phyloP scores from a whole-genome alignment of 2,888 invertebrate genomes.

The Zeuzera pyrina region DNA sequence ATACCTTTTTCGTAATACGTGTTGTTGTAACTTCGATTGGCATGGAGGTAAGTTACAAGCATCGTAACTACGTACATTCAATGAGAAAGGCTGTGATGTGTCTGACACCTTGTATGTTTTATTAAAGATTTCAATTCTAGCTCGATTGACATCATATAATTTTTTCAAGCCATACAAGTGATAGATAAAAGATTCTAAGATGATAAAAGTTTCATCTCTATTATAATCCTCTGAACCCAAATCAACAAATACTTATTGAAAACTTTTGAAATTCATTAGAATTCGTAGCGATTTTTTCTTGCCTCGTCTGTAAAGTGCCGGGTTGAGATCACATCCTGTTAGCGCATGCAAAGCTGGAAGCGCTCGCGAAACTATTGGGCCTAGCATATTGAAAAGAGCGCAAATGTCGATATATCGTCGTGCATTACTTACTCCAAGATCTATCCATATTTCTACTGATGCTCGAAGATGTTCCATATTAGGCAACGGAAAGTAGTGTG shows the following conservation, averaged over 20 bases:
- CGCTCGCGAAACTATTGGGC: constrained; percentile 7
- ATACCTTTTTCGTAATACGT: constrained; percentile 22
- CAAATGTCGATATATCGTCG: constrained; percentile 13
- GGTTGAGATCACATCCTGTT: constrained; percentile 13
- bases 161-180: constrained; percentile 2
- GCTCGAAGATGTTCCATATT: not conserved
- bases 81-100: constrained; percentile 1
- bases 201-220: constrained; percentile 3
- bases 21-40: constrained; percentile 22
- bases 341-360: constrained; percentile 14
- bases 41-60: constrained; percentile 19
- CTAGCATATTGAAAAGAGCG: constrained; percentile 9
- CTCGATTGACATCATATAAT: constrained; percentile 2
- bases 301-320: constrained; percentile 10
- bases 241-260: constrained; percentile 10
- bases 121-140: constrained; percentile 5
- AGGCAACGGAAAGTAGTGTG: not conserved
- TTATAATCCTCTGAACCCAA: constrained; percentile 8
- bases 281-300: constrained; percentile 11
- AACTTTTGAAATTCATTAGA: constrained; percentile 9
- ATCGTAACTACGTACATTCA: constrained; percentile 1
- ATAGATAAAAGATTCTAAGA: constrained; percentile 4
- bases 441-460: constrained; percentile 9
- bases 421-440: constrained; percentile 10
- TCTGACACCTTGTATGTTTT: not conserved